A percentile compares a stretch with the other conserved stretches of the same genome.
Conservation (phyloP, 2,113 vertebrate genomes). For the Rynchops niger region DNA sequence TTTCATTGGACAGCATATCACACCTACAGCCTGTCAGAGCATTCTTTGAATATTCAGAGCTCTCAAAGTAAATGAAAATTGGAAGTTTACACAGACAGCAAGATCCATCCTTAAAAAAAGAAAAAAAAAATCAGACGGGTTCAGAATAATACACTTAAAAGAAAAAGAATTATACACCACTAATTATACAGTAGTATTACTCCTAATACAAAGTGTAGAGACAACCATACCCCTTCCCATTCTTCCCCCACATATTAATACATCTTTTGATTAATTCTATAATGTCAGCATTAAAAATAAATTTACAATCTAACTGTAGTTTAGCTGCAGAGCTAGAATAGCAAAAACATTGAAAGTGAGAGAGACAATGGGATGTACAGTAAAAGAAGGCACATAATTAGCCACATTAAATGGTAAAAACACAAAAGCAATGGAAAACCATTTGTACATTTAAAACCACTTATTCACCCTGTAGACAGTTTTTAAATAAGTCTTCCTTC, state of each 20-base stretch:
- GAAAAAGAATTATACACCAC: constrained; percentile 14
- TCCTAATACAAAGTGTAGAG: constrained; percentile 48
- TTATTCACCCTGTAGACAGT: background rate
- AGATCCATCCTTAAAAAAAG: background rate
- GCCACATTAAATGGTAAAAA: background rate
- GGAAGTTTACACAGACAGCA: background rate
- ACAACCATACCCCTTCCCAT: background rate
- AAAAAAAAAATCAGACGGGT: background rate
- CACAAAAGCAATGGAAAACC: background rate
- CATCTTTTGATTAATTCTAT: background rate
- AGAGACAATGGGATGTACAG: constrained; percentile 43
- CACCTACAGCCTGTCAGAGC: background rate
- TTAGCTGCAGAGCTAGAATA: background rate
- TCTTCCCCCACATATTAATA: constrained; percentile 14
- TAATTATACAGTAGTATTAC: constrained; percentile 15
- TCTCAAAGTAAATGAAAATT: background rate
- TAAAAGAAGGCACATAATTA: constrained; percentile 2
- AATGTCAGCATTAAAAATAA: constrained; percentile 12
- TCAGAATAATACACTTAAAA: constrained; percentile 5
- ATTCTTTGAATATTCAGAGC: constrained; percentile 14
- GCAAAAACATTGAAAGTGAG: constrained; percentile 39
- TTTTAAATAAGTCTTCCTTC: background rate
- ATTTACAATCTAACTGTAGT: background rate
- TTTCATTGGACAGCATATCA: background rate
- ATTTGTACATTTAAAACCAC: background rate